A percentile compares a stretch with the other conserved stretches of the same genome.
Conservation (phyloP, 2,113 vertebrate species). For the Ramphastos sulfuratus region DNA sequence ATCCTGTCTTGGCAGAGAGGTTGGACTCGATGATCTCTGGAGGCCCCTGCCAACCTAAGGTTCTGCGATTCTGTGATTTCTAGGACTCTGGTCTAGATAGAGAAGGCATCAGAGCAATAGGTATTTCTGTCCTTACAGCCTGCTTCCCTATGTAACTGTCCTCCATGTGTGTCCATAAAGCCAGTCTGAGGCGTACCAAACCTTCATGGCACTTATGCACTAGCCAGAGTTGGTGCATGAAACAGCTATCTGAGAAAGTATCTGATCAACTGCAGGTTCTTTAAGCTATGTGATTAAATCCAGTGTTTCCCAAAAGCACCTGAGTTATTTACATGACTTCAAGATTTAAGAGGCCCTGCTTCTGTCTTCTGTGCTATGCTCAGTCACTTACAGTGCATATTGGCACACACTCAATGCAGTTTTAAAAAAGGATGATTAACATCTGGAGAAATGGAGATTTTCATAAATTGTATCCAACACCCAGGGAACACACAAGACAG, state of each 20-base stretch:
- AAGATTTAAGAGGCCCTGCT: neutral
- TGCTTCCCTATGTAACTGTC: neutral
- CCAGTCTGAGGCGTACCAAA: neutral
- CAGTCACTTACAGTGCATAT: neutral
- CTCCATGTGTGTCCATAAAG: neutral
- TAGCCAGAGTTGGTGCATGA: neutral
- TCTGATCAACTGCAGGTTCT: neutral
- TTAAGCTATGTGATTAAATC: neutral
- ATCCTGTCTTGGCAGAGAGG: too few species aligned
- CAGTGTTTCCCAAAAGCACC: neutral
- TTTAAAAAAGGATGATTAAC: neutral
- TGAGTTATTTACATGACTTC: neutral
- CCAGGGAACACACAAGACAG: neutral
- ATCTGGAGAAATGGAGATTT: neutral
- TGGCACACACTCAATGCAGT: neutral
- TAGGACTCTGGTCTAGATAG: neutral
- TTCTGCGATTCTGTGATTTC: neutral
- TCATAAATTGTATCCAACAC: neutral
- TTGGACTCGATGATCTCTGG: too few species aligned
- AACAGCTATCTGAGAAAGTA: neutral
- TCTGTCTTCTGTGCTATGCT: neutral
- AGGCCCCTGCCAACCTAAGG: too few species aligned
- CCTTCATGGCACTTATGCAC: neutral
- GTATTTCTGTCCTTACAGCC: neutral
- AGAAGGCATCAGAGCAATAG: accelerated